These are phyloP conservation scores for Chloroclystis v-ata DNA, from an alignment of 2,888 invertebrate species.

Conservation along the genomic window DNA sequence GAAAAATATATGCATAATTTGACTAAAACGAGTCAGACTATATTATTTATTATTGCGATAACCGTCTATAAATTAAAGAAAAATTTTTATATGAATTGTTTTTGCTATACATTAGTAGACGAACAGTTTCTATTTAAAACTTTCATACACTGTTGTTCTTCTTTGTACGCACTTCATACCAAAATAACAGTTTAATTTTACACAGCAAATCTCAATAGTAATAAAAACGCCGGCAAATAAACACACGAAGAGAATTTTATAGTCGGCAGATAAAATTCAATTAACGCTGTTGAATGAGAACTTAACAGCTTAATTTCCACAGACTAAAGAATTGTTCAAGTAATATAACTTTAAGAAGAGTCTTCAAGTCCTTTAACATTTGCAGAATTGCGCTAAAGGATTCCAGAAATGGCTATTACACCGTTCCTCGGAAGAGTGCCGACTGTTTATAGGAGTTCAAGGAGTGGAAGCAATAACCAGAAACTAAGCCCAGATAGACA, in stretches of 20 bases:
- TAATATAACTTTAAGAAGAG: slow-evolving; percentile 19
- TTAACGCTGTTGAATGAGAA: slow-evolving; percentile 10
- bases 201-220: not conserved
- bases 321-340: slow-evolving; percentile 2
- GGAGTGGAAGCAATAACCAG: slow-evolving; percentile 36
- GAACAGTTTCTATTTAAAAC: too few species aligned
- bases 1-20: too few species aligned
- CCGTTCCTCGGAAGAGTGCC: slow-evolving; percentile 33
- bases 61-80: too few species aligned
- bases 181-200: slow-evolving; percentile 5
- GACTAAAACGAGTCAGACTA: too few species aligned
- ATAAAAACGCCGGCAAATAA: slow-evolving; percentile 1
- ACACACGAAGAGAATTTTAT: slow-evolving; percentile 1
- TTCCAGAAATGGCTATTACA: slow-evolving; percentile 35
- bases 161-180: too few species aligned
- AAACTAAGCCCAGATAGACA: slow-evolving; percentile 43
- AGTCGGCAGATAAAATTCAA: slow-evolving; percentile 5
- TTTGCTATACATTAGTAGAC: too few species aligned
- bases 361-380: slow-evolving; percentile 17
- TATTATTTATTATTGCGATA: too few species aligned
- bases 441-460: slow-evolving; percentile 43
- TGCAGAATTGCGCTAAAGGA: slow-evolving; percentile 22
- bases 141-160: too few species aligned
- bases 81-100: too few species aligned
- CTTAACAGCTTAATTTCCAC: slow-evolving; percentile 7